These are phyloP conservation scores for Eulemur rufifrons DNA, from an alignment of 2,113 vertebrate genomes.

Conservation along the genomic window DNA sequence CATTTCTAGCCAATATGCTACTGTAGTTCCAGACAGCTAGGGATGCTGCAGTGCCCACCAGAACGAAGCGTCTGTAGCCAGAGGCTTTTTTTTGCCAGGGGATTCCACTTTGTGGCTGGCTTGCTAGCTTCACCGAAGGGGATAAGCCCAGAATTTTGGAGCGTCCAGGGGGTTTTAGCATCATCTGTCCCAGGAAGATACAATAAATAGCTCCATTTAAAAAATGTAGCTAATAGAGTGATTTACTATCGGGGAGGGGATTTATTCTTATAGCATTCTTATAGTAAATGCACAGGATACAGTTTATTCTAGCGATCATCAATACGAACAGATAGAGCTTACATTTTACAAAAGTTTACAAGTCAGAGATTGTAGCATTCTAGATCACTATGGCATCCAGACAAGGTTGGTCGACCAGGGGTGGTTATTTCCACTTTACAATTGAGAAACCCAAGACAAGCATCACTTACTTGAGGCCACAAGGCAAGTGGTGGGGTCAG, in stretches of 20 bases:
- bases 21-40: background rate
- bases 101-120: background rate
- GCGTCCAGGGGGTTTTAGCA: no score
- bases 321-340: background rate
- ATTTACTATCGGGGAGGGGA: background rate
- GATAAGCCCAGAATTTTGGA: background rate
- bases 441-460: background rate
- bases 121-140: background rate
- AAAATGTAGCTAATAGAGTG: background rate
- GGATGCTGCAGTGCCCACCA: background rate
- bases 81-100: background rate
- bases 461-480: background rate
- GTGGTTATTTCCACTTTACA: background rate
- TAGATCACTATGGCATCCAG: background rate
- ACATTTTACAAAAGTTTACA: background rate
- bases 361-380: background rate
- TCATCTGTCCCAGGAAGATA: background rate
- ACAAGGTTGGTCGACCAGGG: background rate
- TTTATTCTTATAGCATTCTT: background rate
- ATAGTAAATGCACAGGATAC: background rate
- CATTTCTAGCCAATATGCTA: background rate
- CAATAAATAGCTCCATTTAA: background rate
- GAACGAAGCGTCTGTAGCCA: background rate
- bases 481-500: background rate
- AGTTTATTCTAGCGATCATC: background rate